Evolutionary conservation across 2,113 vertebrate genomes (phyloP), one percentile per base, ranked within the genome.

Genomic region (Aldabrachelys gigantea): DNA sequence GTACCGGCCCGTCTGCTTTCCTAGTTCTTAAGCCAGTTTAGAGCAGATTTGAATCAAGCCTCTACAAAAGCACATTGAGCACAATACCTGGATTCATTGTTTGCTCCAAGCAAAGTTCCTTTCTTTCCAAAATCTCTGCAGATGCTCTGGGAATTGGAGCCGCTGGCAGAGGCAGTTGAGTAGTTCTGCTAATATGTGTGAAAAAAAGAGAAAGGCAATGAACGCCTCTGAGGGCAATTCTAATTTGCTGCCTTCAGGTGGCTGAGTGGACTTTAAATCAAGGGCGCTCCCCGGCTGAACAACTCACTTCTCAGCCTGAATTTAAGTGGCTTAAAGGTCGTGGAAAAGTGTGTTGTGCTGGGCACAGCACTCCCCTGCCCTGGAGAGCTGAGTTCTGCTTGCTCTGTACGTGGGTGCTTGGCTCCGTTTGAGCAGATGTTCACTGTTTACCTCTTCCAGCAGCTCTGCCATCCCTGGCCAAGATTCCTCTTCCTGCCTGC

Each of bases 401-500:
- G 49, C 44, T 65, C 12, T 2, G 31, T 47, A 6, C 10, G 21
- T 38, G 59, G 57, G 57, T 49, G 31, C 35, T 57, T 50, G 44
- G 31, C 56, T 35, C 47, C 41, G 10, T 69, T 16, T 12, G 35
- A 17, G 13, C 38, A 86, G 85, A 21, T 35, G 35, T 38, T 72
- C 35, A 22, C 8, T 38, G 62, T 35, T n/a, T 62, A 35, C 35
- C 9, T 80, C 62, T 54, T 38, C 72, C 59, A 1, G 49, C 2
- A 56, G 50, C 44, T 2, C 12, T 2, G 0, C 5, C 1, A 12
- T 8, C 50, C 54, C 25, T 10, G 44, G 1, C 49, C 2, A 1
- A 13, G 81, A 50, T 24, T 14, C 2, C 0, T 44, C 1, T 22
- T 10, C 22, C 1, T 22, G 0, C 0, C 13, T 5, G 41, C 10